Evolutionary conservation across 2,888 invertebrate genomes (phyloP).

Genomic region (Liodrosophila aerea): DNA sequence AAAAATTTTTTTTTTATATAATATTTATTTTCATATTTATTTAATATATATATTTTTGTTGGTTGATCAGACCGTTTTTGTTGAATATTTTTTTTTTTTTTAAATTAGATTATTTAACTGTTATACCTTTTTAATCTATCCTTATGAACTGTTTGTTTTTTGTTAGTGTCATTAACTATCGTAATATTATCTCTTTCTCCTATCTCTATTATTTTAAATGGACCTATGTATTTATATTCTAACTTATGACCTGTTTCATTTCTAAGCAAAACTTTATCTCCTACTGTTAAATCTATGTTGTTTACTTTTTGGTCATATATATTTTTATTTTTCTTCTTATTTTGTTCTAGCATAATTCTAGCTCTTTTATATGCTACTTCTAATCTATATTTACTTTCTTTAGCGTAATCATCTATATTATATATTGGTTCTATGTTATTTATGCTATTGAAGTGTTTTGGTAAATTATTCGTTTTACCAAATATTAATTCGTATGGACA

Average conservation of each 20-base stretch:
- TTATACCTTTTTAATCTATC: neutral
- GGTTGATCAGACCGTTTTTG: too few species aligned
- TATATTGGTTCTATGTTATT: slow-evolving; percentile 11
- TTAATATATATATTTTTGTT: too few species aligned
- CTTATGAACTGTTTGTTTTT: too few species aligned
- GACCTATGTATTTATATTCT: slow-evolving; percentile 1
- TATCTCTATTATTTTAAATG: slow-evolving; percentile 3
- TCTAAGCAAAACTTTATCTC: neutral
- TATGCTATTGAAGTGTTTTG: slow-evolving; percentile 4
- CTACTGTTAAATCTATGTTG: neutral
- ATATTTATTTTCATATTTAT: too few species aligned
- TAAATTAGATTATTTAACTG: too few species aligned
- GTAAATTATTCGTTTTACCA: slow-evolving; percentile 6
- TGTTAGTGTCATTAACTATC: too few species aligned
- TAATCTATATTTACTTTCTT: too few species aligned
- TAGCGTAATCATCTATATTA: slow-evolving; percentile 11
- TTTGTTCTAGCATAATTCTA: neutral
- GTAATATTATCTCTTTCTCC: slow-evolving; percentile 1
- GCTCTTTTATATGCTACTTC: slow-evolving; percentile 15
- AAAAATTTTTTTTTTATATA: too few species aligned
- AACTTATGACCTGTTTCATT: slow-evolving; percentile 13
- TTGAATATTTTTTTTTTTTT: too few species aligned
- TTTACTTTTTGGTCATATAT: neutral
- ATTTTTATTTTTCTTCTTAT: neutral
- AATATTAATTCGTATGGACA: slow-evolving; percentile 4